Evolutionary conservation across 2,888 invertebrate species (phyloP), one percentile per base, ranked within the genome.

Genomic region (Chymomyza procnemis): DNA sequence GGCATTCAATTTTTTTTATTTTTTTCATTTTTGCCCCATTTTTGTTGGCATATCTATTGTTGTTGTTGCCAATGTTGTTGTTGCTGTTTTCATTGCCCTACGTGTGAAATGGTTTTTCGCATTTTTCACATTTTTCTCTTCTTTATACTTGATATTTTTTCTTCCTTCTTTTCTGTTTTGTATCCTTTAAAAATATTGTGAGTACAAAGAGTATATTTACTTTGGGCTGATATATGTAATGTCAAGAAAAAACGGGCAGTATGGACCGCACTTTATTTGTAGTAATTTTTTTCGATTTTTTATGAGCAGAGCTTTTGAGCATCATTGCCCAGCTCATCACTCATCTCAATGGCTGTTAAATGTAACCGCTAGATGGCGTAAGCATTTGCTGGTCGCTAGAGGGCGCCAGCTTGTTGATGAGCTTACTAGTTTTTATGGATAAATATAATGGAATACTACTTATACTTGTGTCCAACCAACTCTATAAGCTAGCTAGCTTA

Each of bases 91-190:
- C 26, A 14, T 19, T 34, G 61, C 54, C n/a, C 34, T 52, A 50
- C 34, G 54, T 34, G 56, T 63, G 63, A 26, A 47, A 50, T n/a
- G 50, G 67, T 61, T 57, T 64, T 58, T 66, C 64, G 65, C 68
- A 68, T 66, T 61, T 61, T 62, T 66, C 34, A 59, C 60, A 68
- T 68, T 71, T 79, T 52, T 21, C 34, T 47, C 61, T 41, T 58
- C 52, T 55, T 59, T 62, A 57, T 57, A 67, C 62, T 59, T 58
- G 57, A 58, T 71, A 64, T 57, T 71, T 63, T 52, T 65, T 47
- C 8, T 47, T 47, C 16, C 47, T 21, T 4, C 14, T 14, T 6
- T 14, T 46, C n/a, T n/a, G n/a, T 19, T 16, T 9, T 59, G 21
- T 41, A 41, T 41, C 9, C 34, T 9, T 41, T 41, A 12, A 9